Base-by-base conservation (phyloP, 1,140 invertebrate genomes). In the Eumeta japonica region DNA sequence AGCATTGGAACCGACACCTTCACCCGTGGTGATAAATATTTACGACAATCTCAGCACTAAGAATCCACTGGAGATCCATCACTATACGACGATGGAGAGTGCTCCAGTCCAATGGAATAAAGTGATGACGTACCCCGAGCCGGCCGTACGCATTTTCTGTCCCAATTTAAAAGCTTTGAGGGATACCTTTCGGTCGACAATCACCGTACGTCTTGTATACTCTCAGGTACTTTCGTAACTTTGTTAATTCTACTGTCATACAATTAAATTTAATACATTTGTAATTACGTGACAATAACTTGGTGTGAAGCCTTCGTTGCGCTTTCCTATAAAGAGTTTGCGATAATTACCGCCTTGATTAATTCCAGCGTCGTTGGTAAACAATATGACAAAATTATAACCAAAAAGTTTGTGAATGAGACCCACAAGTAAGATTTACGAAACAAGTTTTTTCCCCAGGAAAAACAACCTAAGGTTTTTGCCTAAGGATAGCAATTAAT, bases 111-210 rank as follows among this genome's bases (percentile, higher is more conserved):
- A 58, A 9, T 80, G 77, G 76, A 62, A 60, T 34, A 77, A 75
- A 43, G 47, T 77, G 2, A 75, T 80, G 49, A 67, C 71, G 37
- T 79, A 78, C 48, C 62, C 70, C 32, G 67, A 76, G 38, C 72
- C 75, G 2, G 51, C 68, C 9, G 37, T 79, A 10, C 56, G 52
- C 43, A 70, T 79, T 28, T 73, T 74, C 33, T 70, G 73, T 37
- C 65, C 73, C n/a, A 66, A 79, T 45, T 62, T 79, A 11, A 44
- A 39, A 7, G 58, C 67, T 12, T 44, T 80, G 28, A 65, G 78
- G 31, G 70, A 81, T 41, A 78, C 75, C 3, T 78, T 81, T 44
- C 56, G 76, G 11, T 71, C 64, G 10, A 42, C 48, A 12, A 49
- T 79, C 5, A 76, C 72, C 2, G 28, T 79, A 11, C 59, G 64